Evolutionary conservation across 2,113 vertebrate species (phyloP), one percentile per base, ranked within the genome.

Genomic region (Labeo rohita): DNA sequence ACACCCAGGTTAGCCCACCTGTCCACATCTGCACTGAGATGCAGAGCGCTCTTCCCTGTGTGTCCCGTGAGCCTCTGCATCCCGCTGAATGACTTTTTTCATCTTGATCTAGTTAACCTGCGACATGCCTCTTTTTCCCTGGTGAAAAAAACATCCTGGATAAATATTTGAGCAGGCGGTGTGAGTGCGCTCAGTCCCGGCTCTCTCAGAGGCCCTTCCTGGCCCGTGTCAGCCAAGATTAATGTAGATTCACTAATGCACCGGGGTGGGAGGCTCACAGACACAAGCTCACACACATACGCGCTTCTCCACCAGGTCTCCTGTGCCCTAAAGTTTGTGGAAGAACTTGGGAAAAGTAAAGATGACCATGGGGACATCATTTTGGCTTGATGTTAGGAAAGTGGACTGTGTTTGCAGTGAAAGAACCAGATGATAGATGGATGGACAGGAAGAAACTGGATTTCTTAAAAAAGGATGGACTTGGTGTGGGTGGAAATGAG

Each of bases 121-220:
- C 72, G 87, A 89, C 90, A 89, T 89, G 80, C 61, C 82, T 86
- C 80, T 85, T 87, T 83, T 70, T 90, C 80, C 78, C 86, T 28
- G 43, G 75, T 11, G 70, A 80, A 90, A 92, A 89, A 89, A 90
- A 91, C 88, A 92, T 89, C 90, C 91, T 90, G 89, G 87, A 90
- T 91, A 91, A 92, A 90, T 90, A 92, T 91, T 91, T 91, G 88
- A 91, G 87, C 89, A 90, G 86, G 87, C 87, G 70, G 86, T 81
- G 85, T 68, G 76, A 85, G 84, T 16, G 39, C 15, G 73, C 85
- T 73, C 75, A 23, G 87, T 81, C 89, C 80, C 59, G 23, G 81
- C 73, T 73, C 83, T 79, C 74, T 87, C 80, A 36, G 82, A 86
- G 84, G 88, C 80, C 86, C 85, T 90, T 87, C 74, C 85, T 87